These are phyloP conservation scores for Camponotus vicinus DNA, from an alignment of 1,140 invertebrate genomes.

Conservation along the genomic window DNA sequence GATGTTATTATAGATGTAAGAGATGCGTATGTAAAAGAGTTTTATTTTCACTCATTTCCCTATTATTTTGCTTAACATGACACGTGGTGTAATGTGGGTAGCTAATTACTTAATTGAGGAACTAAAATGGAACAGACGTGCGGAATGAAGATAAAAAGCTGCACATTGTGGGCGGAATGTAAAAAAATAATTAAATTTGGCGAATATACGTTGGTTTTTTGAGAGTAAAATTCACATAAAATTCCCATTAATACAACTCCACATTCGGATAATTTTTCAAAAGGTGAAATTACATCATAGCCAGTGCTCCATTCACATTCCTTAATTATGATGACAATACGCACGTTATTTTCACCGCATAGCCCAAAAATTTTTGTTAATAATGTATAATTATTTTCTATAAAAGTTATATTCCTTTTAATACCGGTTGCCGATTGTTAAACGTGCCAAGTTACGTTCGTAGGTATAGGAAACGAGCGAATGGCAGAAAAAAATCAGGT, in stretches of 20 bases:
- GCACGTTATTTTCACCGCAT: not conserved
- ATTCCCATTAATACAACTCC: not conserved
- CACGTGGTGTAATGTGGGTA: not conserved
- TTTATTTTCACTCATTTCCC: not conserved
- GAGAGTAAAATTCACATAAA: not conserved
- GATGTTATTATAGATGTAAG: not conserved
- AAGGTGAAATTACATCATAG: not conserved
- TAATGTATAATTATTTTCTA: not conserved
- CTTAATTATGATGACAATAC: not conserved
- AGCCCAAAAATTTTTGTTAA: not conserved
- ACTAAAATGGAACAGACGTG: conserved; percentile 5
- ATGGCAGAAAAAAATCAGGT: conserved; percentile 85
- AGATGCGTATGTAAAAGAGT: not conserved
- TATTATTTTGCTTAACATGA: not conserved
- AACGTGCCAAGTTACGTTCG: conserved; percentile 80
- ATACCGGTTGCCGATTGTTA: conserved; percentile 61
- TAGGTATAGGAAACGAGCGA: conserved; percentile 84
- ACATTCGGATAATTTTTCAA: not conserved
- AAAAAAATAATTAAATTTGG: conserved; percentile 33
- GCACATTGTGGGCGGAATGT: not conserved
- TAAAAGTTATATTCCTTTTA: not conserved
- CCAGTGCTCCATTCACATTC: not conserved
- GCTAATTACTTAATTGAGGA: conserved; percentile 44
- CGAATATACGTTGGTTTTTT: not conserved
- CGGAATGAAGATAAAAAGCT: conserved; percentile 31